Evolutionary conservation across 30 jellyfish, hydroid and myxozoan genomes (phyloP), one percentile per base, ranked within the genome.

Genomic region (Aurelia aurita): DNA sequence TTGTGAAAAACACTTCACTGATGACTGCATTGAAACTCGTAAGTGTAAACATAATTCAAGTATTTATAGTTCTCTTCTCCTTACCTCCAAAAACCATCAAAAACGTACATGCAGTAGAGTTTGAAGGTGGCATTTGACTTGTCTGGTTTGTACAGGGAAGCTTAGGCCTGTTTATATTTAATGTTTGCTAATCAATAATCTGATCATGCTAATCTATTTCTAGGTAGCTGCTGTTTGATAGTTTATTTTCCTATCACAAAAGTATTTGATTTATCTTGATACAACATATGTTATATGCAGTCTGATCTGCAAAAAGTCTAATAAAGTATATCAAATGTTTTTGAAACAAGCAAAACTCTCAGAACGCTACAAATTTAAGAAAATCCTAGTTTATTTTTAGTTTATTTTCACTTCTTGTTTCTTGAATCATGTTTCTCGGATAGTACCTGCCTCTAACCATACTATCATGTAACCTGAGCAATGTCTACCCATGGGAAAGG

Each of bases 1-100:
- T 31, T 27, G 81, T 45, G 81, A 39, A 69, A 69, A 31, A 31
- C 81, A 69, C 64, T 69, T 69, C 81, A 69, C 64, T 69, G 81
- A 69, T 21, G 64, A 69, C 63, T 1, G 81, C 61, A 69, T 69
- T 31, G 64, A 31, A 31, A 34, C 61, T 13, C 11, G 81, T 69
- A 39, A 69, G 81, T 2, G 64, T 32, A 69, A 69, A 31, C 21
- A 31, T 27, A 0, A 5, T 69, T 34, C 61, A 31, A 21, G 43
- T 51, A 62, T 62, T 62, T 62, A 62, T 62, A 62, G 74, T 29
- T 62, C 16, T 16, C 43, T 62, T 1, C 16, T 62, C 74, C 43
- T 21, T 54, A 54, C 65, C 65, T 4, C 5, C 65, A 16, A 3
- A 54, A 12, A 54, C 5, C n/a, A n/a, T n/a, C n/a, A n/a, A n/a